Base-by-base conservation (phyloP, 1,140 invertebrate genomes). In the Sweltsa coloradensis region DNA sequence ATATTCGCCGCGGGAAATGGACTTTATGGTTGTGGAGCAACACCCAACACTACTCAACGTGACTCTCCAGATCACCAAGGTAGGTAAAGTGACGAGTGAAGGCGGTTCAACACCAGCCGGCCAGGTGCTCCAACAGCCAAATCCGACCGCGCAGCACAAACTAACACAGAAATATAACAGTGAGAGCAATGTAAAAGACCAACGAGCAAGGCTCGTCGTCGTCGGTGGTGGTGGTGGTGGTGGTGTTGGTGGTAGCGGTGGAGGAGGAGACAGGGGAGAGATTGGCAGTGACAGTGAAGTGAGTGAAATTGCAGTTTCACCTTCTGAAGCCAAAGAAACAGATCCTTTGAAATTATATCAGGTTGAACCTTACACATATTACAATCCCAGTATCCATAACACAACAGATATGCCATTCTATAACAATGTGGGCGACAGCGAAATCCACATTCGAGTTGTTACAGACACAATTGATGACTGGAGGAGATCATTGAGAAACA, bases 21-120 rank as follows among this genome's bases (percentile, higher is more conserved):
- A 90, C 58, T 89, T 93, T 61, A 79, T 83, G 61, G 85, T 92
- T 3, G 77, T 83, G n/a, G 84, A 89, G 26, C 75, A 80, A 54
- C 83, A 88, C 66, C 86, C 88, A 6, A 91, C 87, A 2, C 64
- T 83, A 31, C 69, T 91, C 25, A 91, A 91, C 65, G 75, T 92
- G 16, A 91, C 88, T 5, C 63, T 92, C 51, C 75, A 79, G 55
- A 75, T 78, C 11, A 74, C 80, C n/a, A 85, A 85, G 73, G 87
- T 90, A 78, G 68, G 70, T 61, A 21, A 29, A 24, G 19, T n/a
- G n/a, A n/a, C n/a, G n/a, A n/a, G n/a, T n/a, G n/a, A n/a, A n/a
- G n/a, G n/a, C 21, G 7, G 19, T 19, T 18, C 24, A 23, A 22
- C n/a, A 26, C 11, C 18, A 16, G 19, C 9, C 21, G 13, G 16